Conservation (phyloP, 2,113 vertebrate genomes). For the Entomyzon cyanotis region DNA sequence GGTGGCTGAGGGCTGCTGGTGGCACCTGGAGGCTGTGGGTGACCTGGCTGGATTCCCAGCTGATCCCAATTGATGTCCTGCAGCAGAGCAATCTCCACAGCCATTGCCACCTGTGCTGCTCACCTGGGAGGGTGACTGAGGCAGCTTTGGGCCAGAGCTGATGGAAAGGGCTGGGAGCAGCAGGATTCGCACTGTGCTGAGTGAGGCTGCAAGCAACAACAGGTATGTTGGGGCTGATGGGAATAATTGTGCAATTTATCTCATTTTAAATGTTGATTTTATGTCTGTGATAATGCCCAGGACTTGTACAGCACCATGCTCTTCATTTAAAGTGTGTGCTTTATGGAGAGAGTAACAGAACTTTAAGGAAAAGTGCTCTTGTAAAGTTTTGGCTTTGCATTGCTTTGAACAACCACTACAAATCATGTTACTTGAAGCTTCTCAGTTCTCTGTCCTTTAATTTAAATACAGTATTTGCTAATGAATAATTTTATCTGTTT, state of each 20-base stretch:
- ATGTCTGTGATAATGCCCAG: background rate
- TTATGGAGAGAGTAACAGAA: background rate
- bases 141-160: background rate
- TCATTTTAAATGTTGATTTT: background rate
- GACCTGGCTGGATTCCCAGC: background rate
- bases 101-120: background rate
- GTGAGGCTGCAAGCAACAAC: background rate
- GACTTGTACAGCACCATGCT: background rate
- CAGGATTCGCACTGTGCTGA: accelerated
- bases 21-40: background rate
- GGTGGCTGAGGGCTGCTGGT: background rate
- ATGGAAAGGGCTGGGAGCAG: background rate
- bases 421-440: background rate
- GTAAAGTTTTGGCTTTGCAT: background rate
- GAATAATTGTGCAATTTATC: background rate
- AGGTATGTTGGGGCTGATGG: background rate
- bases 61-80: background rate
- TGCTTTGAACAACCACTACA: background rate
- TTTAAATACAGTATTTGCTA: background rate
- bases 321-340: background rate
- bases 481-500: background rate
- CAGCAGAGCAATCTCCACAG: background rate
- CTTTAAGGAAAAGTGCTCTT: background rate
- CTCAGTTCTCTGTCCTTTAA: background rate
- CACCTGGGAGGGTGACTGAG: background rate